A percentile compares a stretch with the other conserved stretches of the same genome.
These are phyloP conservation scores for Zoanthus sociatus DNA, from an alignment of 92 coral and sea anemone species.

Conservation along the genomic window DNA sequence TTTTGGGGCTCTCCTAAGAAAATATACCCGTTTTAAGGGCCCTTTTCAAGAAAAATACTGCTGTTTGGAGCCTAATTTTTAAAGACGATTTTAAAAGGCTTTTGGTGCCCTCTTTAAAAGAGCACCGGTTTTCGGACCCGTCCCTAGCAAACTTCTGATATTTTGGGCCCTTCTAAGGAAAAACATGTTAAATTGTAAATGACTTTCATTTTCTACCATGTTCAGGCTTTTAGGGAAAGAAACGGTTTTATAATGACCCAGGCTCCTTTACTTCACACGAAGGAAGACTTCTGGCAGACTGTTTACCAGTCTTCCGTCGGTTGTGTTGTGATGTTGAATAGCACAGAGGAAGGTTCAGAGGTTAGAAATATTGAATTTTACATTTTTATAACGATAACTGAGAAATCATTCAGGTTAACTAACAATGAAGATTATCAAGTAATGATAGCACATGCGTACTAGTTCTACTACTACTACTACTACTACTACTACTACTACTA, in stretches of 20 bases:
- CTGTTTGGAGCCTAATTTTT: too few relatives aligned
- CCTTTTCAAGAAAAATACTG: too few relatives aligned
- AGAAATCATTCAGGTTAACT: not conserved
- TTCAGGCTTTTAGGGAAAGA: conserved; percentile 66
- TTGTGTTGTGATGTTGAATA: conserved; percentile 78
- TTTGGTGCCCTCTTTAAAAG: too few relatives aligned
- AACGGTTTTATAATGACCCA: conserved; percentile 77
- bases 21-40: too few relatives aligned
- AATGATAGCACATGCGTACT: not conserved
- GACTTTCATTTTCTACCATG: not conserved
- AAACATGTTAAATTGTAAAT: too few relatives aligned
- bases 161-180: too few relatives aligned
- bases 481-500: too few relatives aligned
- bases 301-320: conserved; percentile 68
- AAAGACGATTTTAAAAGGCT: too few relatives aligned
- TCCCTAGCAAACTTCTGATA: too few relatives aligned
- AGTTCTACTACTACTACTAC: too few relatives aligned
- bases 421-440: not conserved
- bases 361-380: conserved; percentile 9
- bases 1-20: too few relatives aligned
- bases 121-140: too few relatives aligned
- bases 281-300: conserved; percentile 80
- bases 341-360: conserved; percentile 57
- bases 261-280: conserved; percentile 79
- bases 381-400: not conserved